Evolutionary conservation across 92 coral and sea anemone genomes (phyloP), one percentile per base, ranked within the genome.

Genomic region (Phenganax stokvisi): DNA sequence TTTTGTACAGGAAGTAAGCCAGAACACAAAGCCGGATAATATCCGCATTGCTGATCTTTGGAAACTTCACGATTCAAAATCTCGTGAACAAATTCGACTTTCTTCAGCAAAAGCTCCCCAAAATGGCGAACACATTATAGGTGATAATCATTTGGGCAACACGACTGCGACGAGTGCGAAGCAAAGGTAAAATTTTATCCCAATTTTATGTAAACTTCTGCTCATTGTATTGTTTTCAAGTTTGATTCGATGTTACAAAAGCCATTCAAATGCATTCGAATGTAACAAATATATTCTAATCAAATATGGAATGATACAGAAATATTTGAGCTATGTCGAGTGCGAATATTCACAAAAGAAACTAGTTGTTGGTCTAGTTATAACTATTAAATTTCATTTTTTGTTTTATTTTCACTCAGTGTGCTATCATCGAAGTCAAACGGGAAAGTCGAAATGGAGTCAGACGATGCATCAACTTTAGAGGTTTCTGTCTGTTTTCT

Each of bases 1-100:
- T 31, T 76, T 76, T 60, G 81, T 76, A 7, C 81, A 76, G 54
- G 81, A 76, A 76, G 71, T 76, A 59, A 76, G 51, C 29, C 27
- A 76, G 44, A 27, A 68, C n/a, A 17, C 52, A 2, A 16, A 68
- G 54, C 4, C 44, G 7, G 8, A 51, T 68, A 37, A 37, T 68
- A 37, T 30, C 30, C 73, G 54, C 10, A 8, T 68, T 10, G 73
- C 73, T 10, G 47, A 53, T 37, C 73, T 53, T 0, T 8, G 0
- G 52, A 69, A 8, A 54, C 10, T 8, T 51, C 51, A 6, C 52
- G 51, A 10, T 15, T 69, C 52, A 8, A 51, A 8, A 69, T 51
- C 74, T 54, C 74, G 3, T 9, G 54, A 76, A 31, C 28, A 76
- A 76, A 12, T 2, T 53, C 28, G 10, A 7, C 1, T 29, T 56